phyloP scores from a whole-genome alignment of 1,140 invertebrate species.

The Aphelenchoides fujianensis region DNA sequence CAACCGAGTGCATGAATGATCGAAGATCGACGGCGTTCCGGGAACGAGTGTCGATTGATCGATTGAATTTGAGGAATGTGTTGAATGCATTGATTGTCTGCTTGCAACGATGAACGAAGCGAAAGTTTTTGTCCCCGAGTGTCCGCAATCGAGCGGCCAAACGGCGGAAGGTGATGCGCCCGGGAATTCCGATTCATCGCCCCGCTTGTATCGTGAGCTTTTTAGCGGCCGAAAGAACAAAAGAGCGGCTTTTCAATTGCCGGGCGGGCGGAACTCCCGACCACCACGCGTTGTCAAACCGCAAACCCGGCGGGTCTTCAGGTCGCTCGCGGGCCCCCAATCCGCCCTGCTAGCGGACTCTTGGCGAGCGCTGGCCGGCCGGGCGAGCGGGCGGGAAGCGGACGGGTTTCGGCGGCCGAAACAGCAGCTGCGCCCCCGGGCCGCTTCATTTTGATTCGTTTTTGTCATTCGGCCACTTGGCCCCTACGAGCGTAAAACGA shows the following conservation, averaged over 20 bases:
- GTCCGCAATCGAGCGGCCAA: neutral
- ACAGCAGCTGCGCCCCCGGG: neutral
- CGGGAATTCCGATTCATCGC: too few relatives aligned
- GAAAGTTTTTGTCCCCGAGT: neutral
- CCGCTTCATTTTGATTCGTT: conserved; percentile 2
- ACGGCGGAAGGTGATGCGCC: neutral
- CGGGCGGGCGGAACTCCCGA: neutral
- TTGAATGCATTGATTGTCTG: too few relatives aligned
- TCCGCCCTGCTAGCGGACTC: too few relatives aligned
- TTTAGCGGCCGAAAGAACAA: neutral
- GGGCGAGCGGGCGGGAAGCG: too few relatives aligned
- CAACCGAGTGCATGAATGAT: too few relatives aligned
- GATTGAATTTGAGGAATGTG: too few relatives aligned
- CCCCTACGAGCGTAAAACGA: neutral
- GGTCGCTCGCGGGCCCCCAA: too few relatives aligned
- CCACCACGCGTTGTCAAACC: neutral
- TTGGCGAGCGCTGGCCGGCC: neutral
- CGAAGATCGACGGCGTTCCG: too few relatives aligned
- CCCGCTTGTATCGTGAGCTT: neutral
- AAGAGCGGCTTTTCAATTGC: too few relatives aligned
- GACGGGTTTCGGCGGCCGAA: too few relatives aligned
- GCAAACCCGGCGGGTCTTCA: neutral
- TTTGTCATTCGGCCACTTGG: neutral
- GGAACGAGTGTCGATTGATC: too few relatives aligned
- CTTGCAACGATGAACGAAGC: too few relatives aligned